Evolutionary conservation across 30 jellyfish, hydroid and myxozoan species (phyloP), one percentile per base, ranked within the genome.

Genomic region (Aurelia sp.): DNA sequence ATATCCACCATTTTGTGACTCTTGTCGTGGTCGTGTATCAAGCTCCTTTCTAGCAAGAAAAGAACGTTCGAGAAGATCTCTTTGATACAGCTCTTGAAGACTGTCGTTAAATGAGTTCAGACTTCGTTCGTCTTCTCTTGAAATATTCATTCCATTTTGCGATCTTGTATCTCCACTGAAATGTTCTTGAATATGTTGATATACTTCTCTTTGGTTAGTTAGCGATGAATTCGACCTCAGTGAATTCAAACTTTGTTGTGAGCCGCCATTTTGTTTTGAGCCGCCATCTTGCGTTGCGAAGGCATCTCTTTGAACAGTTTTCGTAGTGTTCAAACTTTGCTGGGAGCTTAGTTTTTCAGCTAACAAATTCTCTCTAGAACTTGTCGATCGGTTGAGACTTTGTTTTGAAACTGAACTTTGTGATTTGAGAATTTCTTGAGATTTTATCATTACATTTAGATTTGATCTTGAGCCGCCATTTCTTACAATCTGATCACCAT

Each of bases 221-320:
- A 44, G 9, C 15, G 55, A 44, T 44, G 55, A 12, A 20, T 60
- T 59, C 11, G 88, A 59, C 8, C 47, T 77, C 1, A 57, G 44
- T 31, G 88, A 77, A 60, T 61, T 77, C 53, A 77, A 38, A 60
- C 88, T 77, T 38, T 60, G 88, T 44, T 77, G 88, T 17, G 88
- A 77, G 10, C 85, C 74, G 9, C 55, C 55, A 44, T 44, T 44
- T 13, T 60, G 88, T 44, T 77, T 78, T 17, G 88, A 77, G 10
- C 85, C 74, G 9, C 55, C 55, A 44, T 44, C 9, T 16, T n/a
- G 33, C 10, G 67, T 10, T 5, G 30, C 69, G 9, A 44, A 44
- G 15, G 15, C 55, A 44, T 44, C 7, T 44, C 55, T 44, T 44
- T 44, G 55, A 44, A 2, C 55, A 44, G 55, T 2, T 44, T 44